Evolutionary conservation across 2,888 invertebrate genomes (phyloP), one percentile per base, ranked within the genome.

Genomic region (Agrotis segetum): DNA sequence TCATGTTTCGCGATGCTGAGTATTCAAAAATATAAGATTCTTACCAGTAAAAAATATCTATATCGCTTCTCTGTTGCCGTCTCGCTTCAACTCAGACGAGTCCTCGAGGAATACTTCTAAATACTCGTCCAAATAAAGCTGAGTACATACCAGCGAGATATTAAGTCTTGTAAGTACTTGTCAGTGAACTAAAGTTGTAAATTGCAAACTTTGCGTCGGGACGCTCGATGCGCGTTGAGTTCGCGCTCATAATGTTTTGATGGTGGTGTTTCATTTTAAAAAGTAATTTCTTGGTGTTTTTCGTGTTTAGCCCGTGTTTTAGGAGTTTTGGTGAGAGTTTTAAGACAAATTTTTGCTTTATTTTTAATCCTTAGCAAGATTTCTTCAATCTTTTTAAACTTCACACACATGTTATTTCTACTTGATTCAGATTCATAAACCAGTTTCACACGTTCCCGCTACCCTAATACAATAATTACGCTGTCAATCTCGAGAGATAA

Each of bases 81-180:
- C 58, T 63, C 24, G 47, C 64, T 67, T 53, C 17, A 46, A 62
- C 67, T 47, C 68, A 46, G 77, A 67, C 73, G 66, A 71, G 78
- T 78, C 67, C 74, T 74, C 65, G 68, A 81, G 82, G 86, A 82
- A 66, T 84, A 83, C 86, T 85, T 83, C 81, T 86, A 88, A 88
- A 88, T 88, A 87, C 86, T 88, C 83, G 81, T 85, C 85, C 84
- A 86, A 86, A 87, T 88, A 88, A 88, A 85, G 84, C 86, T 85
- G 75, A 85, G 89, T 88, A 88, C 86, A 88, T 85, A 89, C 83
- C 83, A 75, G 81, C 71, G 79, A 70, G 74, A 81, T 81, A 84
- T 82, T 83, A 82, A 83, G 85, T 82, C 82, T 83, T 84, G 77
- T 85, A 80, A 84, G 86, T 83, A 83, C 86, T 88, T 87, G 85